A percentile compares a stretch with the other conserved stretches of the same genome.
phyloP scores from a whole-genome alignment of 1,140 invertebrate genomes.

The Cotesia vestalis region DNA sequence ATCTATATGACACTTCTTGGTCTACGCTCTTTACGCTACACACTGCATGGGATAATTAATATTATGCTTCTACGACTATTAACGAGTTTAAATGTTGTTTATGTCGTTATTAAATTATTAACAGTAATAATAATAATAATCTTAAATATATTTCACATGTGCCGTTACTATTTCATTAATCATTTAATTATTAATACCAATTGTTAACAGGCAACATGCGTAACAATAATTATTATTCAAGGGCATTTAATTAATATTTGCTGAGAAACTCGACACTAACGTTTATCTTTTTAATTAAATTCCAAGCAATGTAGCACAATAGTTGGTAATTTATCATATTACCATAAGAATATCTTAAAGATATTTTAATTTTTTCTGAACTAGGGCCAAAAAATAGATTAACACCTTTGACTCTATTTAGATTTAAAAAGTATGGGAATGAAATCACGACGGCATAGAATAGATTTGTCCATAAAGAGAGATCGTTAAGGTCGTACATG shows the following conservation, averaged over 20 bases:
- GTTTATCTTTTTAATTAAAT: too few relatives aligned
- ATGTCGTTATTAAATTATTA: slow-evolving; percentile 12
- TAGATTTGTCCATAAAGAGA: too few relatives aligned
- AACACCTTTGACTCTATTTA: not conserved
- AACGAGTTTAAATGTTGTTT: slow-evolving; percentile 27
- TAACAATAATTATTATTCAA: not conserved
- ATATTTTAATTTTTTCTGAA: too few relatives aligned
- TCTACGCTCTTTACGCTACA: too few relatives aligned
- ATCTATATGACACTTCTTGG: too few relatives aligned
- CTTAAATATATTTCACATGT: not conserved
- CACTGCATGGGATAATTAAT: not conserved
- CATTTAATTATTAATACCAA: not conserved
- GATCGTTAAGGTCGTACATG: too few relatives aligned
- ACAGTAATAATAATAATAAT: not conserved
- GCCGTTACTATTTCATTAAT: not conserved
- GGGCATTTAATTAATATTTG: too few relatives aligned
- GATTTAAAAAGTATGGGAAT: not conserved
- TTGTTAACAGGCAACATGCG: not conserved
- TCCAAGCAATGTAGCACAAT: too few relatives aligned
- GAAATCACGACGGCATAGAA: too few relatives aligned
- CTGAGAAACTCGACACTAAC: too few relatives aligned
- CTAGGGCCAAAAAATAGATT: slow-evolving; percentile 7
- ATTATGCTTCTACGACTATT: slow-evolving; percentile 11
- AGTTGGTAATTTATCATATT: too few relatives aligned
- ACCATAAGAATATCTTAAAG: too few relatives aligned